Percentiles rank a stretch among this genome's conserved stretches.
Conservation (phyloP, 2,113 vertebrate species). For the Corythornis vintsioides region DNA sequence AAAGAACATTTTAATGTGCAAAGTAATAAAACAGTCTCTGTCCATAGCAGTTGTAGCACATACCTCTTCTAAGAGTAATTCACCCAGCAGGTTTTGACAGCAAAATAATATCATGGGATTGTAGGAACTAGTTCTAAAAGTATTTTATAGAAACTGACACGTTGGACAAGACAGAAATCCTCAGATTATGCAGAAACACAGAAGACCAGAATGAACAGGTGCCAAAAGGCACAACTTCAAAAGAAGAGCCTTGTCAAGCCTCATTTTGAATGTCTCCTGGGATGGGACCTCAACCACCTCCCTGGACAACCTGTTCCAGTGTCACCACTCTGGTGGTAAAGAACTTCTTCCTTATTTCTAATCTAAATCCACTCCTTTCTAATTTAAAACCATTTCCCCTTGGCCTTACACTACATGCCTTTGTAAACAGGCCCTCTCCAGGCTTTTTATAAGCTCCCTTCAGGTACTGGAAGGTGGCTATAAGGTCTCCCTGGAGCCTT, state of each 20-base stretch:
- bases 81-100: background rate
- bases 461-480: too few relatives aligned
- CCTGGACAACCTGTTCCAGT: too few relatives aligned
- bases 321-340: too few relatives aligned
- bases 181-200: background rate
- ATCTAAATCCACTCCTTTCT: too few relatives aligned
- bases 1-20: fast-evolving
- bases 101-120: background rate
- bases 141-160: background rate
- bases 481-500: too few relatives aligned
- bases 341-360: too few relatives aligned
- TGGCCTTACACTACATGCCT: too few relatives aligned
- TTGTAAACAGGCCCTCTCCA: too few relatives aligned
- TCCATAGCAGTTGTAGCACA: background rate
- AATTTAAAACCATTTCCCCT: too few relatives aligned
- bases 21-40: background rate
- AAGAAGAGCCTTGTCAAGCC: background rate
- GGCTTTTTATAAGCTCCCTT: too few relatives aligned
- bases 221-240: background rate
- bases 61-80: background rate
- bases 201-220: background rate
- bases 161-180: background rate
- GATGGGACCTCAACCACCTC: too few relatives aligned
- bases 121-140: background rate
- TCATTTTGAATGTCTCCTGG: too few relatives aligned